Percentiles rank a stretch among this genome's conserved stretches.
Evolutionary conservation across 2,888 invertebrate genomes (phyloP).

Genomic region (Boloria selene): DNA sequence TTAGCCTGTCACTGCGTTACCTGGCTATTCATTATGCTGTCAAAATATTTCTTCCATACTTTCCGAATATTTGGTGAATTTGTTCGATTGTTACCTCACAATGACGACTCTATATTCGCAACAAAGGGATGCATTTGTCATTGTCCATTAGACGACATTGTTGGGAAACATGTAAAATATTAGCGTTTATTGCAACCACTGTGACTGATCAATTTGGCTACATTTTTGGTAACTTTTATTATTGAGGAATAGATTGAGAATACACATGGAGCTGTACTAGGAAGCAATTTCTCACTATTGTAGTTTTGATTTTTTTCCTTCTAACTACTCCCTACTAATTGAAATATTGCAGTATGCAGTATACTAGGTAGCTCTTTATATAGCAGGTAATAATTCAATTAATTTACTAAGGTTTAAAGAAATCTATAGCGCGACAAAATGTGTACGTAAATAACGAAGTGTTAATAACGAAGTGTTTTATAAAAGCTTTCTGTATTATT

Average conservation of each 20-base stretch:
- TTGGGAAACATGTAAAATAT: constrained; percentile 68
- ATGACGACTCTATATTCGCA: constrained; percentile 74
- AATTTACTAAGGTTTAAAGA: too few relatives aligned
- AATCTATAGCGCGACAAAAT: too few relatives aligned
- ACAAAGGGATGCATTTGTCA: constrained; percentile 79
- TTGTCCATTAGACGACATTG: constrained; percentile 79
- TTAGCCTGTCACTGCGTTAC: constrained; percentile 66
- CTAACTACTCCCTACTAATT: not conserved
- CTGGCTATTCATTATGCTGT: constrained; percentile 77
- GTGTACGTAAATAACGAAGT: too few relatives aligned
- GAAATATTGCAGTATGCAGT: too few relatives aligned
- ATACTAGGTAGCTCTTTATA: too few relatives aligned
- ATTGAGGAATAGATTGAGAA: not conserved
- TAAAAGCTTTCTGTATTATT: too few relatives aligned
- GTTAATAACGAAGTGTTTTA: too few relatives aligned
- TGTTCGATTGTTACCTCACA: constrained; percentile 63
- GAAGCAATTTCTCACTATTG: not conserved
- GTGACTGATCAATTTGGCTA: constrained; percentile 41
- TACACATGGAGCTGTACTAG: not conserved
- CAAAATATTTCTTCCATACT: constrained; percentile 77
- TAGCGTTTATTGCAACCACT: constrained; percentile 45
- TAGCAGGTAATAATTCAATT: too few relatives aligned
- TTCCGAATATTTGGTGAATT: constrained; percentile 68
- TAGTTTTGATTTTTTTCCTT: not conserved
- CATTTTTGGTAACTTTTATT: constrained; percentile 12